Evolutionary conservation across 2,888 invertebrate genomes (phyloP), one percentile per base, ranked within the genome.

Genomic region (Marasmarcha lunaedactyla): DNA sequence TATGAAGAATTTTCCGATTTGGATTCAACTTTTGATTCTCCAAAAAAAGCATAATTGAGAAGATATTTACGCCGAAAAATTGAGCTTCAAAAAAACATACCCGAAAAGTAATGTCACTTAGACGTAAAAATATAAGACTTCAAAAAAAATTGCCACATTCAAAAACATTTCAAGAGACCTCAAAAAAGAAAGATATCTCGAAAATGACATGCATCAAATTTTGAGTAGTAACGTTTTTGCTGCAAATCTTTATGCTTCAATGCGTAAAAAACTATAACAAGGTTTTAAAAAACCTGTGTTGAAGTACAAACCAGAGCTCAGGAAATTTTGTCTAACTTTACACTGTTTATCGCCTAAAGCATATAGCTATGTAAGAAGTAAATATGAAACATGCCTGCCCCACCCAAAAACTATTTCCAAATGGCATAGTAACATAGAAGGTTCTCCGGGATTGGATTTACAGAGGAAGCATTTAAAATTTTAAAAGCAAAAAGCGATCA

Each of bases 391-490:
- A 30, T 30, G 30, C 10, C 11, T 30, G 11, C 30, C 15, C 30
- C 15, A 30, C 40, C 58, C 11, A 9, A 30, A 30, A 30, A 30
- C n/a, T 7, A n/a, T 30, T n/a, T n/a, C 2, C 4, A 30, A 11
- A 30, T 30, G 30, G 30, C 10, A 30, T 30, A 9, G 30, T 11
- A 30, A 30, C 11, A 20, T 20, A 7, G 42, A 57, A 46, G 55
- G 50, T 0, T 42, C 48, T 14, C 56, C 57, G n/a, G n/a, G n/a
- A n/a, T n/a, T n/a, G 57, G 60, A 1, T 55, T 62, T 36, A 51
- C 51, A 10, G 38, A 41, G n/a, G 51, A 53, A 47, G 45, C 51
- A 10, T 50, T 58, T 39, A 20, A 20, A 20, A 20, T 20, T 20
- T 20, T 20, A 20, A 20, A 20, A 20, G 20, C 20, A 20, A 20